A percentile compares a stretch with the other conserved stretches of the same genome.
Evolutionary conservation across 2,113 vertebrate species (phyloP).

Genomic region (Microcebus griseorufus): DNA sequence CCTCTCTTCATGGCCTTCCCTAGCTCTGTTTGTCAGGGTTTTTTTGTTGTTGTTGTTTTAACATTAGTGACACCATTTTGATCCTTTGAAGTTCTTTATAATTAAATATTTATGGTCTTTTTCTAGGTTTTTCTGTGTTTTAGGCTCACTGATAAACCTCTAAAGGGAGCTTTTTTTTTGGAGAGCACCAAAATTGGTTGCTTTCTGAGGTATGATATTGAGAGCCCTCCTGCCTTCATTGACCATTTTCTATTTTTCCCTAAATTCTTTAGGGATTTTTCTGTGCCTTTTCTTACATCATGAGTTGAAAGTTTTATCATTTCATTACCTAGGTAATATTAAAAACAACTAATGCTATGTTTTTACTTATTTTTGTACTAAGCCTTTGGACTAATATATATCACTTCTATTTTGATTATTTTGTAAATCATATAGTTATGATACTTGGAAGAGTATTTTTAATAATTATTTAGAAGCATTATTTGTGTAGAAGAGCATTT

Average conservation of each 20-base stretch:
- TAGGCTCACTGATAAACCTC: background rate
- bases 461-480: background rate
- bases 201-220: background rate
- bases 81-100: background rate
- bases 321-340: background rate
- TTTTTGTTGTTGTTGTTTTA: background rate
- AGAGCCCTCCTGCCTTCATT: background rate
- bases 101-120: background rate
- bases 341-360: background rate
- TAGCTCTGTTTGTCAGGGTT: background rate
- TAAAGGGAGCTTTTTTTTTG: background rate
- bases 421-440: background rate
- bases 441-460: background rate
- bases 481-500: background rate
- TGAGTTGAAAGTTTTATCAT: background rate
- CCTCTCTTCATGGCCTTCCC: background rate
- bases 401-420: background rate
- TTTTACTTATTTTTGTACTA: background rate
- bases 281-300: background rate
- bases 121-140: background rate
- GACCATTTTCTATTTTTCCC: background rate
- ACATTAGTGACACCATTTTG: background rate
- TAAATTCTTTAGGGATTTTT: background rate
- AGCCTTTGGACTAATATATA: background rate
- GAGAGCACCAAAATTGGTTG: background rate